Evolutionary conservation across 2,797 vertebrate genomes (phyloP).

Genomic region (Cuniculus paca): DNA sequence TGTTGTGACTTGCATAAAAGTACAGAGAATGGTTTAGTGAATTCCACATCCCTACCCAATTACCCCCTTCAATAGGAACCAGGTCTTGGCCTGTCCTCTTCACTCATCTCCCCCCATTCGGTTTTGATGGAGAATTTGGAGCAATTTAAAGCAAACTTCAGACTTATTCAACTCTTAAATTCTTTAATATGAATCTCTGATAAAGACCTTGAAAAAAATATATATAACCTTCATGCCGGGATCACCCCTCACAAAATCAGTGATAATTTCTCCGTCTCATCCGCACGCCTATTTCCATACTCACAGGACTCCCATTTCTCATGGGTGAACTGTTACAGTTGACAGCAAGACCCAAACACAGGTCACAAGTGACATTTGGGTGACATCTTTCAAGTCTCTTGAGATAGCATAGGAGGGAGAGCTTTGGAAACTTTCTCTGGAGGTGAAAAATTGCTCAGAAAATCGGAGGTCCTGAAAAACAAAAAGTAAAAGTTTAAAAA

Average conservation of each 20-base stretch:
- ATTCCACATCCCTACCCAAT: background rate
- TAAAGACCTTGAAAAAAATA: background rate
- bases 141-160: constrained; percentile 25
- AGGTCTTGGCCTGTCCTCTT: no score
- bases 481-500: background rate
- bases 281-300: background rate
- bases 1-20: background rate
- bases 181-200: background rate
- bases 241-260: background rate
- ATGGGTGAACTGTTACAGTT: background rate
- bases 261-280: background rate
- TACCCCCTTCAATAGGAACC: background rate
- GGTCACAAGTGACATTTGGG: background rate
- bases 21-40: background rate
- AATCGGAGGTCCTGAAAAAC: background rate
- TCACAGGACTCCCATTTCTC: background rate
- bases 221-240: background rate
- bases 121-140: constrained; percentile 1
- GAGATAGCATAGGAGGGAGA: background rate
- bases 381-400: constrained; percentile 17
- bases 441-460: constrained; percentile 19
- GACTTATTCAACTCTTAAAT: background rate
- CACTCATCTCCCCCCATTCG: no score
- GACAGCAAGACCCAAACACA: background rate
- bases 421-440: constrained; percentile 27